Evolutionary conservation across 2,113 vertebrate genomes (phyloP).

Genomic region (Stomatorhinus ivindoensis): DNA sequence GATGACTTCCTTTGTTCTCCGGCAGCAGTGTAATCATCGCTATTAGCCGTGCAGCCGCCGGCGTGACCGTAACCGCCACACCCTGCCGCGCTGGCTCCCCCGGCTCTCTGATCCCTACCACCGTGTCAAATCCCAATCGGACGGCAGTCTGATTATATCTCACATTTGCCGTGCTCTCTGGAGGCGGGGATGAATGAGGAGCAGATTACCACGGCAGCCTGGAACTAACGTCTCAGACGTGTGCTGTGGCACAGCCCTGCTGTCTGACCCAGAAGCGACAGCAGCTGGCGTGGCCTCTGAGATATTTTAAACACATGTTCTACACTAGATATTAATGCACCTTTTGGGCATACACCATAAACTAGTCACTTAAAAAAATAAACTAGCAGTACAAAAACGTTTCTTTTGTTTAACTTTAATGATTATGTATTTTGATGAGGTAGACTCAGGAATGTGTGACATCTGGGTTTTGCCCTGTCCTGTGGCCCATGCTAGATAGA

Average conservation of each 20-base stretch:
- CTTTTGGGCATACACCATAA: not conserved
- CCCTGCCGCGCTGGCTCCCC: not conserved
- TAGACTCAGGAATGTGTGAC: not conserved
- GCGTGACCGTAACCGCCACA: not conserved
- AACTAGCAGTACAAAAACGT: not conserved
- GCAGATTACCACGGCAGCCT: not conserved
- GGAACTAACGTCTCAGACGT: not conserved
- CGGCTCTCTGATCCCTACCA: not conserved
- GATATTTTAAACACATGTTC: not conserved
- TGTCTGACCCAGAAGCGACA: not conserved
- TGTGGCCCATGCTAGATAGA: not conserved
- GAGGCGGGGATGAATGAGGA: not conserved
- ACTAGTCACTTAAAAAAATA: too few species aligned
- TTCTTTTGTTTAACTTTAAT: not conserved
- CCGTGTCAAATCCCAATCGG: not conserved
- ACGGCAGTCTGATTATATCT: not conserved
- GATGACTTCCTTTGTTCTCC: not conserved
- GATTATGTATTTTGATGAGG: not conserved
- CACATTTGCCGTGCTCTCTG: not conserved
- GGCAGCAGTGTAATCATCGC: not conserved
- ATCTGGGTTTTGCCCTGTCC: not conserved
- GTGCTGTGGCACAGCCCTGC: not conserved
- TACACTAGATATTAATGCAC: not conserved
- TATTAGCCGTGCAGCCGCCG: not conserved
- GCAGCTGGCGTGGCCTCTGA: not conserved